These are phyloP conservation scores for Megalurothrips usitatus DNA, from an alignment of 2,888 invertebrate genomes.

Conservation along the genomic window DNA sequence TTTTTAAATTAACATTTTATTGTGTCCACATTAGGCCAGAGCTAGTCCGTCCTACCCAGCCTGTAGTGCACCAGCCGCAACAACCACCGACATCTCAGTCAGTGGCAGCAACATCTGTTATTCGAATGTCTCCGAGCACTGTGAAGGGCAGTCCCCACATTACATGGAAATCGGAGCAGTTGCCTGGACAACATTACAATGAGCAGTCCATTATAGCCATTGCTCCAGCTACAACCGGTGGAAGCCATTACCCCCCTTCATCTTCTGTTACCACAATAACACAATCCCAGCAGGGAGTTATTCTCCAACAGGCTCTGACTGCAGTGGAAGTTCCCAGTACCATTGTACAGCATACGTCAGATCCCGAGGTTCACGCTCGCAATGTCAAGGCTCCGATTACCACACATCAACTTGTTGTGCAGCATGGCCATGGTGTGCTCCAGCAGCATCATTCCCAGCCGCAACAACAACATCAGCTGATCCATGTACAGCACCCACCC, in stretches of 20 bases:
- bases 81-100: conserved; percentile 38
- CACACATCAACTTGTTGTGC: neutral
- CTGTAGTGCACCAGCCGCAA: conserved; percentile 46
- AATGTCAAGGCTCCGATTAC: neutral
- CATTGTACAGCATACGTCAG: conserved; percentile 7
- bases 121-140: conserved; percentile 67
- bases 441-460: conserved; percentile 9
- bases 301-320: conserved; percentile 50
- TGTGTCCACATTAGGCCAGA: conserved; percentile 56
- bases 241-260: conserved; percentile 33
- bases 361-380: neutral
- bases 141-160: conserved; percentile 35
- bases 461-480: conserved; percentile 28
- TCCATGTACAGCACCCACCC: conserved; percentile 43
- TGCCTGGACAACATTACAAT: conserved; percentile 2
- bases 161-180: conserved; percentile 38
- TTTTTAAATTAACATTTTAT: neutral
- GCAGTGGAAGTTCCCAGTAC: neutral
- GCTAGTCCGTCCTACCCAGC: conserved; percentile 59
- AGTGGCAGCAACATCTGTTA: conserved; percentile 66
- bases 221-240: conserved; percentile 28
- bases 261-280: neutral
- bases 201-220: conserved; percentile 27
- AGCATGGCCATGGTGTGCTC: neutral
- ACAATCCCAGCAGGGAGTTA: conserved; percentile 43